Conservation (phyloP, 2,797 vertebrate species). For the Phoeniculus purpureus region DNA sequence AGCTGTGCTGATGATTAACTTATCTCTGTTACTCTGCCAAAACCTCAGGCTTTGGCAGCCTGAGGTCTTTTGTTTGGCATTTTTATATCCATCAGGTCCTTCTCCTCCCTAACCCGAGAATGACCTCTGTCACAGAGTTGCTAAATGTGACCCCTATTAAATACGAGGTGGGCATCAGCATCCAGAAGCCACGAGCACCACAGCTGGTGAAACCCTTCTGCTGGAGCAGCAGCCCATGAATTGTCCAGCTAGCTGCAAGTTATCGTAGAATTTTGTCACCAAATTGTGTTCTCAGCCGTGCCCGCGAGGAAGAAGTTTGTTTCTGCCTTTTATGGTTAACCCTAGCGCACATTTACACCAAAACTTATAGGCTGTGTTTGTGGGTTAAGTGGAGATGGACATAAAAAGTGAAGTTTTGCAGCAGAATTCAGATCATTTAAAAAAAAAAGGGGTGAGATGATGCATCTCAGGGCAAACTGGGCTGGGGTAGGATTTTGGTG, state of each 20-base stretch:
- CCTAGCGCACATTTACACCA: not conserved
- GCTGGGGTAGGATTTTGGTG: not conserved
- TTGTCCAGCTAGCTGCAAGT: not conserved
- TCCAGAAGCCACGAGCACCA: not conserved
- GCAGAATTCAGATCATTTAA: not conserved
- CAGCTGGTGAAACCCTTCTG: not conserved
- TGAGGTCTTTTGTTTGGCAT: not conserved
- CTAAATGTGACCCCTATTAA: not conserved
- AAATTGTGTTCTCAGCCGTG: not conserved
- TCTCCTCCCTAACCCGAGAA: not conserved
- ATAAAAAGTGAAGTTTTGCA: not conserved
- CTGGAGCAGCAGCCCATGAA: not conserved
- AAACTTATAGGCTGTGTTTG: not conserved
- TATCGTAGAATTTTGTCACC: not conserved
- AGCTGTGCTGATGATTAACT: not conserved
- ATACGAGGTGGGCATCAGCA: not conserved
- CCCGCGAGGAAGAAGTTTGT: not conserved
- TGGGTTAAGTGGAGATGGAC: not conserved
- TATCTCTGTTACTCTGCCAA: conserved; percentile 31
- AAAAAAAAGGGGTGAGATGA: not conserved
- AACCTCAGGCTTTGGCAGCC: conserved; percentile 14
- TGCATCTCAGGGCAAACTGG: not conserved
- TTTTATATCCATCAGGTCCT: not conserved
- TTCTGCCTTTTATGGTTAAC: not conserved
- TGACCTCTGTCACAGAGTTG: not conserved